Base-by-base conservation (phyloP, 2,797 vertebrate genomes). In the Myripristis jacobus region DNA sequence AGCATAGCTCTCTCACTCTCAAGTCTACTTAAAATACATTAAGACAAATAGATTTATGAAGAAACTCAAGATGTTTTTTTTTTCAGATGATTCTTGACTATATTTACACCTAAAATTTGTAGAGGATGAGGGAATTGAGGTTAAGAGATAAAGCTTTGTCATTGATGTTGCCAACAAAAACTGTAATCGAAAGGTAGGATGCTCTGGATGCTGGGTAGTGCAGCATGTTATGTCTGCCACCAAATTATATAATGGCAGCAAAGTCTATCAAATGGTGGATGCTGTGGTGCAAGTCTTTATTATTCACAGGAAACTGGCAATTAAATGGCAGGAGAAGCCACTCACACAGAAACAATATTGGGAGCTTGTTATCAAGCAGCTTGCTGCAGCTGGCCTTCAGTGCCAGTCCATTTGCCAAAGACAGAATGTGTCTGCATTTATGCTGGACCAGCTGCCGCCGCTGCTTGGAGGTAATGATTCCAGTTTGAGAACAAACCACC, bases 361-460 rank as follows among this genome's bases (percentile, higher is more conserved):
- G 36, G 36, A 29, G 51, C 51, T 53, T 53, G 51, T 53, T 53
- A 53, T 53, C 51, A 53, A 53, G 51, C 34, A 25, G 31, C 50
- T 22, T 12, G 8, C 34, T 34, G 54, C 51, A 18, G n/a, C 15
- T 60, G 25, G 44, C 11, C 31, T 57, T 16, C 6, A 53, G 51
- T 25, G 18, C 25, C 25, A 16, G 51, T 18, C 24, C 25, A 53
- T 16, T 53, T 29, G 41, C 43, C 53, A 24, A 64, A 79, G 0
- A 52, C 36, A 21, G 11, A 25, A 46, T 25, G 9, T 24, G n/a
- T 59, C 36, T 27, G 1, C 15, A 43, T 9, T 50, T 4, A 57
- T 22, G 54, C 0, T 3, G 9, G 24, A 10, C 51, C 51, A 53
- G 51, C 24, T 53, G 51, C 15, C 51, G 16, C 51, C 8, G 51